These are phyloP conservation scores for Danaus melanippus DNA, from an alignment of 1,140 invertebrate species.

Conservation along the genomic window DNA sequence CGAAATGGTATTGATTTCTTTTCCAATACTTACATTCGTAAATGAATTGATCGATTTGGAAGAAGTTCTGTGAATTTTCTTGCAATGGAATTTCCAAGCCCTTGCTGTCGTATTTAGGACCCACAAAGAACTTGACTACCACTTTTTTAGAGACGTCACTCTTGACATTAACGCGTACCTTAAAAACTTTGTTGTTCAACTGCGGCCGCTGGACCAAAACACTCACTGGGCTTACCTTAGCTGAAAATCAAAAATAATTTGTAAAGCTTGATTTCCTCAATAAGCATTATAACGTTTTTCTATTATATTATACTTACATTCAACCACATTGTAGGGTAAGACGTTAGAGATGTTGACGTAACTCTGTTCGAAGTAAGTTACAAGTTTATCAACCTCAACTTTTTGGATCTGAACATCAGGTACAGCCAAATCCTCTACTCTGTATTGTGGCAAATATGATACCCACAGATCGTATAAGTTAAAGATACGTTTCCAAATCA, in stretches of 20 bases:
- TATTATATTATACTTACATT: conserved; percentile 37
- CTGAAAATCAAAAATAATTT: conserved; percentile 21
- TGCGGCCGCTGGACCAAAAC: conserved; percentile 67
- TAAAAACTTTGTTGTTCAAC: conserved; percentile 79
- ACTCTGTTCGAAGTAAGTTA: conserved; percentile 75
- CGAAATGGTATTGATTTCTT: no score
- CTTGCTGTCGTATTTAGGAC: conserved; percentile 77
- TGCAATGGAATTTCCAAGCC: conserved; percentile 66
- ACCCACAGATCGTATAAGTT: conserved; percentile 73
- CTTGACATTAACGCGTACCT: conserved; percentile 60
- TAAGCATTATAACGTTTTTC: not conserved
- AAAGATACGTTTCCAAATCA: conserved; percentile 77
- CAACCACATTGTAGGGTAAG: conserved; percentile 40
- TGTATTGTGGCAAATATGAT: conserved; percentile 66
- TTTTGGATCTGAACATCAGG: conserved; percentile 77
- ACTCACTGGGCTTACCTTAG: conserved; percentile 30
- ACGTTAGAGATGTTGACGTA: conserved; percentile 73
- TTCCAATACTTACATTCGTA: conserved; percentile 43
- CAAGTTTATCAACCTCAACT: conserved; percentile 74
- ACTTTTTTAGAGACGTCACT: conserved; percentile 43
- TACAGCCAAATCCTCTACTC: conserved; percentile 73
- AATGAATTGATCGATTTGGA: conserved; percentile 67
- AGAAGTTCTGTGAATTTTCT: conserved; percentile 71
- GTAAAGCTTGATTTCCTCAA: not conserved
- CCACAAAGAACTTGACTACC: conserved; percentile 77